Base-by-base conservation (phyloP, 2,888 invertebrate species). In the Xylocampa areola region DNA sequence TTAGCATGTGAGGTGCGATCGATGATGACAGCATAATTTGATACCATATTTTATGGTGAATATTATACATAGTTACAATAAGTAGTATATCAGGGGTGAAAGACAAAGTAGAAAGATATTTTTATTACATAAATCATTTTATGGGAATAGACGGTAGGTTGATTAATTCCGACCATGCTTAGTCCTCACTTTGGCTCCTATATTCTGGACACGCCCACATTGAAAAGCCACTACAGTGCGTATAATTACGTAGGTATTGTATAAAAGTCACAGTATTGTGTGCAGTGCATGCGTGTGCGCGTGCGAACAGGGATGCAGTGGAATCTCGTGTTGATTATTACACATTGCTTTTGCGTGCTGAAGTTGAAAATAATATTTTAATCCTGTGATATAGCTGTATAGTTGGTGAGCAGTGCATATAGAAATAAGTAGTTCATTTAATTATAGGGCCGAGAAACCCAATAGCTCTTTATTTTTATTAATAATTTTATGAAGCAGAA, bases 251-350 rank as follows among this genome's bases (percentile, higher is more conserved):
- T 45, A 6, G 21, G 11, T 39, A 13, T 41, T n/a, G 8, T 36
- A 30, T 43, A 33, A 4, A n/a, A 25, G 45, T 30, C 29, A 41
- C 5, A 53, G 29, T 62, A 25, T 21, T 23, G 14, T 59, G 62
- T 72, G 73, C 68, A 36, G 23, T 36, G 8, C 63, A 51, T 58
- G 53, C 74, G 48, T 54, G 60, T 60, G 51, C 66, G 40, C 63
- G 47, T 76, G 60, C 76, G 50, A 57, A 63, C 41, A 23, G 33
- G 33, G 59, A 44, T 76, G 76, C 76, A 57, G 19, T 29, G 25
- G 44, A 45, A 23, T 40, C 11, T 49, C 17, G 51, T 36, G 48
- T 23, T 30, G n/a, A 36, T 32, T 39, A 7, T 35, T 14, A 50
- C 39, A 39, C 30, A 7, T 30, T 21, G 10, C 5, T 49, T 14